Base-by-base conservation (phyloP, 1,140 invertebrate genomes). In the Mylabris phalerata region DNA sequence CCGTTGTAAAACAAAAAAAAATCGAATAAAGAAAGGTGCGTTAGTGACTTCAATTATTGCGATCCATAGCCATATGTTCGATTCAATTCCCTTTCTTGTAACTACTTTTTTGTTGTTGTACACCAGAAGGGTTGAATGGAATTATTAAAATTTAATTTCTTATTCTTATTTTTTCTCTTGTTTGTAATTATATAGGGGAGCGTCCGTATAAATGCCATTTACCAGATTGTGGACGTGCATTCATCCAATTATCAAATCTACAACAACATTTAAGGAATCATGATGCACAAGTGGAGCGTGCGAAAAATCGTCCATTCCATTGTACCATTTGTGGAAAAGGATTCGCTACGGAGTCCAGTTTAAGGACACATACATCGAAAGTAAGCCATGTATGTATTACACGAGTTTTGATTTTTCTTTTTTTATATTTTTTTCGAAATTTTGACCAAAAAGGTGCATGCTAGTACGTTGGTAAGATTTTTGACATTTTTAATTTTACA, bases 221-320 rank as follows among this genome's bases (percentile, higher is more conserved):
- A 67, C 90, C 92, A 32, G 93, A 96, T 70, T 98, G 95, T 77
- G 93, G 93, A 25, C 82, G 93, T 66, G 93, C 93, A 57, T 98
- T 98, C 79, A 97, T 97, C 73, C 95, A 98, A 78, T 82, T 98
- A 67, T 96, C 93, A 32, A 98, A 98, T 77, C 84, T 98, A 9
- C 94, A 98, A 73, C 95, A 98, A 73, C 95, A 98, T 75, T 84
- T 98, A 62, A 81, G 94, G 60, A 98, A 96, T 78, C 95, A 98
- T 77, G 94, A 97, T 71, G 91, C 92, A 52, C 93, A 96, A 75
- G 89, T 95, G 57, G 93, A 96, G 74, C 83, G 94, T 60, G 92
- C 93, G 71, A 95, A 95, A 76, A 95, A 94, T 77, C 80, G 93
- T 55, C 93, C 93, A 24, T 96, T 95, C 75, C 92, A 95, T 71